Base-by-base conservation (phyloP, 2,797 vertebrate species). In the Myotis planiceps region DNA sequence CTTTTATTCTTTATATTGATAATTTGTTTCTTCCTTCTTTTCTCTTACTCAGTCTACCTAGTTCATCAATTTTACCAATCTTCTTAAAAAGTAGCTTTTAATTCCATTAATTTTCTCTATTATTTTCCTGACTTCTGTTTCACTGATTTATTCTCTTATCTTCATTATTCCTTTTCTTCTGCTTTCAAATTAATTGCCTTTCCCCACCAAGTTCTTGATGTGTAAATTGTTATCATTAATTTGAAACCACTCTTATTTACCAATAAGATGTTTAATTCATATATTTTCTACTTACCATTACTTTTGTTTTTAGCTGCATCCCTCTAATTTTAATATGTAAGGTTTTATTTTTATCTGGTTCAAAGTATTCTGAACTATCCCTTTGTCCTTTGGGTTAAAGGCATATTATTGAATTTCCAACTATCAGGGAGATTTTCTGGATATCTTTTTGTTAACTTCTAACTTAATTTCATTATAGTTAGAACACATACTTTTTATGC, bases 331-430 rank as follows among this genome's bases (percentile, higher is more conserved):
- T 88, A 32, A 12, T 25, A 80, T 13, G 8, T 69, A 32, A 49
- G 39, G 75, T 69, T 87, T 90, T 80, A 80, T 88, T 88, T 93
- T 74, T 58, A 91, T 69, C 60, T 23, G 3, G 15, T 32, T 88
- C 13, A 84, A 23, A 75, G 91, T 34, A 92, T 37, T 58, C 5
- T 84, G 5, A 88, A 75, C 58, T 74, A 71, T 25, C 14, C 12
- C 14, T 86, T 49, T 69, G n/a, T 13, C 37, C 29, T 6, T 29
- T 53, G 12, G 21, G 5, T 51, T 27, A 91, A 39, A 83, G 34
- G 6, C 60, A 1, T n/a, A 83, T n/a, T 87, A 86, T 37, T 55
- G 49, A 49, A 49, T 72, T 76, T 86, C 29, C 42, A 85, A 86
- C 5, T 16, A 25, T 42, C 55, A 23, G 68, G 25, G 12, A 42